Conservation (phyloP, 2,888 invertebrate species). For the Agrotis clavis region DNA sequence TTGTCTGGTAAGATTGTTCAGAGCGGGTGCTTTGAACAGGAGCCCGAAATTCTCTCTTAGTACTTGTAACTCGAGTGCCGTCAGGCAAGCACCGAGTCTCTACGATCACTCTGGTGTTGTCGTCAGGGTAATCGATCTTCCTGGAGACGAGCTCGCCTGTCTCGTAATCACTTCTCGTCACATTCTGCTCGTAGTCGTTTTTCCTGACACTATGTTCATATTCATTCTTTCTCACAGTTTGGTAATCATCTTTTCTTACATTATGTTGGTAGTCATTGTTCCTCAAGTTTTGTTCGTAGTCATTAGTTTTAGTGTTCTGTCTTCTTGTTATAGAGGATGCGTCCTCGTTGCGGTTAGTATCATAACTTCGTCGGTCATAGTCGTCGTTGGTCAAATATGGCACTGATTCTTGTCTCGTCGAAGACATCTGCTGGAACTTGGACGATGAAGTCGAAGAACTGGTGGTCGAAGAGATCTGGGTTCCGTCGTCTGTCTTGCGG, state of each 20-base stretch:
- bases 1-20: conserved; percentile 79
- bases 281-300: conserved; percentile 69
- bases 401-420: conserved; percentile 80
- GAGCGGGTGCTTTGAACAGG: conserved; percentile 81
- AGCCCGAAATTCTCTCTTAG: conserved; percentile 92
- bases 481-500: conserved; percentile 84
- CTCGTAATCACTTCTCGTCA: conserved; percentile 71
- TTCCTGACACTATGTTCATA: conserved; percentile 47
- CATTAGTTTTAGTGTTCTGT: conserved; percentile 70
- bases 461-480: conserved; percentile 80
- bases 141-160: conserved; percentile 90
- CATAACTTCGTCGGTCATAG: conserved; percentile 73
- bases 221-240: conserved; percentile 70
- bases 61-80: conserved; percentile 93
- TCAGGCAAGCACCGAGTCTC: conserved; percentile 93
- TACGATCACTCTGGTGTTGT: conserved; percentile 92
- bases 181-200: conserved; percentile 70
- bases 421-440: conserved; percentile 81
- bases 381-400: conserved; percentile 79
- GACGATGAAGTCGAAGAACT: conserved; percentile 82
- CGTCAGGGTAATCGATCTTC: conserved; percentile 92
- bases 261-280: conserved; percentile 48
- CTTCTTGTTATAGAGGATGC: conserved; percentile 63
- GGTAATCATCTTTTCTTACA: conserved; percentile 60
- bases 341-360: conserved; percentile 77